Percentiles rank a stretch among this genome's conserved stretches.
These are phyloP conservation scores for Drosophila elegans DNA, from an alignment of 1,140 invertebrate genomes.

Conservation along the genomic window DNA sequence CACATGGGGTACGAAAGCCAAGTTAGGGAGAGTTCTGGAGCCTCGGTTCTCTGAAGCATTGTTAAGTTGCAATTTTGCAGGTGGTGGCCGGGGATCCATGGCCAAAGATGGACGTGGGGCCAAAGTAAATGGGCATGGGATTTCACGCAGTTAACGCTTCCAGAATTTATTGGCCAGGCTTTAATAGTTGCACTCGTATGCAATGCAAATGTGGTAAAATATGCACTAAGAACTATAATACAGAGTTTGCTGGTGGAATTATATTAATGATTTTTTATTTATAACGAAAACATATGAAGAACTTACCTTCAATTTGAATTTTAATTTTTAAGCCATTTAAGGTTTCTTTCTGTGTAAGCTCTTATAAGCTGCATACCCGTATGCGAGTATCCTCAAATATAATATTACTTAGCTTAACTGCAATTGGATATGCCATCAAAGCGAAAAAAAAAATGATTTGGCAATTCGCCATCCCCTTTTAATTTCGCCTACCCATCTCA, in stretches of 20 bases:
- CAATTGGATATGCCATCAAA: constrained; percentile 70
- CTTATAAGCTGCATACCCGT: constrained; percentile 1
- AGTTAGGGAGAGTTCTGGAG: constrained; percentile 4
- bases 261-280: too few species aligned
- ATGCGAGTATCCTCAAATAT: constrained; percentile 27
- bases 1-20: constrained; percentile 68
- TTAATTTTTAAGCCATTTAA: background rate
- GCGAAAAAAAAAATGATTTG: constrained; percentile 33
- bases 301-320: background rate
- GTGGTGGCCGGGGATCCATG: constrained; percentile 49
- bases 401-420: constrained; percentile 65
- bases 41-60: constrained; percentile 62
- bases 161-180: constrained; percentile 73
- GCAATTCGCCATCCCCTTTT: constrained; percentile 25
- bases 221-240: constrained; percentile 3
- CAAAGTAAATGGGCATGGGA: constrained; percentile 76
- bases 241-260: too few species aligned
- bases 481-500: constrained; percentile 33
- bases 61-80: constrained; percentile 81
- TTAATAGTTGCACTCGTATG: constrained; percentile 52
- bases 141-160: constrained; percentile 74
- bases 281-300: background rate
- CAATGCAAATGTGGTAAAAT: constrained; percentile 30
- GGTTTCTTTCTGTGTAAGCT: background rate
- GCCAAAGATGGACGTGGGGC: constrained; percentile 56